Evolutionary conservation across 2,113 vertebrate species (phyloP).

Genomic region (Psammodynastes pulverulentus): DNA sequence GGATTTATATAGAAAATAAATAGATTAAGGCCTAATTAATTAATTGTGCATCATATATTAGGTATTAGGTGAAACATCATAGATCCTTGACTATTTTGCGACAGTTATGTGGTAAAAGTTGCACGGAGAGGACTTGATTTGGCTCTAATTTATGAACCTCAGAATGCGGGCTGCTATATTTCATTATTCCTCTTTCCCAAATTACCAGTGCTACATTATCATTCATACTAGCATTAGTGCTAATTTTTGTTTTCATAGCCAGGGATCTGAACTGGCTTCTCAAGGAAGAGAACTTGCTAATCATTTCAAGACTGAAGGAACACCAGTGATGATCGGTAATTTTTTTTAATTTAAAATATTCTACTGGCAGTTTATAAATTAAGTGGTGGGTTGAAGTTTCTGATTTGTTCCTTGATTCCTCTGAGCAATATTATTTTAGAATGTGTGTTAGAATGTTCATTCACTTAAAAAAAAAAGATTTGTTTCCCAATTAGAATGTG

Average conservation of each 20-base stretch:
- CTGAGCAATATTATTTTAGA: neutral
- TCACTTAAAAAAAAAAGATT: neutral
- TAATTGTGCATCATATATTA: neutral
- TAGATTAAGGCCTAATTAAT: neutral
- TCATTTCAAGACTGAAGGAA: constrained; percentile 89
- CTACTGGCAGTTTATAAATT: neutral
- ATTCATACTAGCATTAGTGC: neutral
- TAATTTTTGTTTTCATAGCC: constrained; percentile 68
- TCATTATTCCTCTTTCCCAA: neutral
- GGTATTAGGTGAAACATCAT: neutral
- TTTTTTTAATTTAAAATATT: neutral
- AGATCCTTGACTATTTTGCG: neutral
- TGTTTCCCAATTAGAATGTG: neutral
- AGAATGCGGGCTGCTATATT: neutral
- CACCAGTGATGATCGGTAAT: constrained; percentile 96
- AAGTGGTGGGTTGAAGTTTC: neutral
- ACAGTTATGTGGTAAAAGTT: neutral
- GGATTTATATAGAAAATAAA: neutral
- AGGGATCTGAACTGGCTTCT: constrained; percentile 83
- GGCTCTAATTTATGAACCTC: neutral
- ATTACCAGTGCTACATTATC: neutral
- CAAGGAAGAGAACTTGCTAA: constrained; percentile 88
- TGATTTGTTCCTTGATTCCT: neutral
- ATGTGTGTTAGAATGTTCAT: neutral
- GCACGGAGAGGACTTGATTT: neutral